A percentile compares a stretch with the other conserved stretches of the same genome.
Evolutionary conservation across 2,888 invertebrate species (phyloP).

Genomic region (Lissocephala sabroskyi): DNA sequence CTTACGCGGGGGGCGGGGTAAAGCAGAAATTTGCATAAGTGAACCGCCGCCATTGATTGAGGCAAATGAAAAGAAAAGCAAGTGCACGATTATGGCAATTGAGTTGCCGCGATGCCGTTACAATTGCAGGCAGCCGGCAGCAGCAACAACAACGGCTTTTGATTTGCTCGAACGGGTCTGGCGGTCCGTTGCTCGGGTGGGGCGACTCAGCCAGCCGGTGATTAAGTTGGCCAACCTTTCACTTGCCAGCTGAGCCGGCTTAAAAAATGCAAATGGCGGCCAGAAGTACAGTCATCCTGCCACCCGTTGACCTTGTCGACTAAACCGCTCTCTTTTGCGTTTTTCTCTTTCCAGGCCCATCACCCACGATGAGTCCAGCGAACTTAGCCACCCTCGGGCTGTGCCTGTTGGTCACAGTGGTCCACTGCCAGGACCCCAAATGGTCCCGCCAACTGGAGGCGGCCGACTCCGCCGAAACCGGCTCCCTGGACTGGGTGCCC

Average conservation of each 20-base stretch:
- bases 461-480: constrained; percentile 48
- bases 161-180: no score
- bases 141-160: no score
- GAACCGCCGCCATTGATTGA: no score
- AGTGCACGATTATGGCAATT: constrained; percentile 49
- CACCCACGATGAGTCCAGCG: constrained; percentile 59
- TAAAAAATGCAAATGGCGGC: constrained; percentile 22
- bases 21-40: no score
- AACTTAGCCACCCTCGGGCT: constrained; percentile 47
- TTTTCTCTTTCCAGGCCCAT: constrained; percentile 43
- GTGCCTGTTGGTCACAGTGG: constrained; percentile 40
- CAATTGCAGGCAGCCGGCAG: constrained; percentile 10
- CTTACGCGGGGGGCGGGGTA: no score
- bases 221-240: constrained; percentile 27
- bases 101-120: constrained; percentile 39
- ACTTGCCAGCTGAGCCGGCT: constrained; percentile 14
- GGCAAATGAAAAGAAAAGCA: constrained; percentile 31
- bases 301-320: constrained; percentile 25
- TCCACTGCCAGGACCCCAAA: constrained; percentile 51
- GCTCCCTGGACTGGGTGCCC: constrained; percentile 75
- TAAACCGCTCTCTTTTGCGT: not conserved
- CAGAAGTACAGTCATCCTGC: constrained; percentile 1
- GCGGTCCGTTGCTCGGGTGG: no score
- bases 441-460: constrained; percentile 71
- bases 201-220: constrained; percentile 26